Base-by-base conservation (phyloP, 1,140 invertebrate species). In the Drosophila lowei region DNA sequence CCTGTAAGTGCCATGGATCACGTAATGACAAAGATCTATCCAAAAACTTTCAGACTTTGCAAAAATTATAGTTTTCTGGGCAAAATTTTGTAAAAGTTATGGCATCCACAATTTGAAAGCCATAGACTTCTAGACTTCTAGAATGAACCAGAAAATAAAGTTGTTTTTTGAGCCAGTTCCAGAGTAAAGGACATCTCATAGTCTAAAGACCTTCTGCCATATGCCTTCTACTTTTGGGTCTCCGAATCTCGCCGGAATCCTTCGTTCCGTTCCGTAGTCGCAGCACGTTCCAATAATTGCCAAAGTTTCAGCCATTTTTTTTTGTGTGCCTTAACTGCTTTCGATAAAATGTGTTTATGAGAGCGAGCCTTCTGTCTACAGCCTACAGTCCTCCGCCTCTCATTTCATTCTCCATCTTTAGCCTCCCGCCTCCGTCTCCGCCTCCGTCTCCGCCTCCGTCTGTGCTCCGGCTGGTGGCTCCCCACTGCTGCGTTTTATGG, bases 211-310 rank as follows among this genome's bases (percentile, higher is more conserved):
- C 25, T 8, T 8, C 7, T 28, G 7, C 7, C 30, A 30, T 25
- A 2, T 30, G 1, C 11, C 11, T 13, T 4, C 11, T 5, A 13
- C 34, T 54, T 47, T 25, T 23, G 41, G 34, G 65, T 34, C 50
- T 48, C 28, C 44, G 44, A 23, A 42, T 7, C 34, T 38, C 34
- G 11, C 11, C 34, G 1, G 34, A 38, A 13, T 38, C 11, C 34
- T 13, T 21, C 43, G 15, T 52, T 23, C 18, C n/a, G 23, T 16
- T 48, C 50, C 34, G 47, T 50, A 79, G 50, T 71, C 54, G 62
- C 42, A 54, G 61, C 80, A 85, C 47, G 73, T 80, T 79, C 52
- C 7, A 25, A 65, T 84, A 84, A 85, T 84, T 56, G 72, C 54
- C 62, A 74, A 75, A 75, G 62, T 60, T 75, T 68, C 8, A 15